phyloP scores from a whole-genome alignment of 2,797 vertebrate species.

The Galagoides demidoff region DNA sequence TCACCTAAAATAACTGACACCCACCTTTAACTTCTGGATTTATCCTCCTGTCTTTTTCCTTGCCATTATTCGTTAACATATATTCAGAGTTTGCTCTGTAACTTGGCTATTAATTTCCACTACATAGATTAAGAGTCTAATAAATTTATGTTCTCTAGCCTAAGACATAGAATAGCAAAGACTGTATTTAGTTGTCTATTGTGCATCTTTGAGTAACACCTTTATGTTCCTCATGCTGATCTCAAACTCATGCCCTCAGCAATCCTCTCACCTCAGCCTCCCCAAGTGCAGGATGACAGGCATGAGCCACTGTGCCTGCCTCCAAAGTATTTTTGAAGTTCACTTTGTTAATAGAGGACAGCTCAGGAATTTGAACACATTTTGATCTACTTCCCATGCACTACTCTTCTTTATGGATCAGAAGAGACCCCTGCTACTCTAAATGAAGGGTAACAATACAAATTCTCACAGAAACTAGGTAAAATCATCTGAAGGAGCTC shows the following conservation, averaged over 20 bases:
- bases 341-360: background rate
- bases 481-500: background rate
- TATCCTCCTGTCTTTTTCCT: background rate
- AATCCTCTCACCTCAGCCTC: too few relatives aligned
- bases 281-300: too few relatives aligned
- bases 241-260: too few relatives aligned
- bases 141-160: background rate
- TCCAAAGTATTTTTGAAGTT: background rate
- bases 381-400: background rate
- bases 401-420: background rate
- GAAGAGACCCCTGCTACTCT: background rate
- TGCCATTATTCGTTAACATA: background rate
- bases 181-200: background rate
- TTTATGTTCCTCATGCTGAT: too few relatives aligned
- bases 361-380: background rate
- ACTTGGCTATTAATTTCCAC: background rate
- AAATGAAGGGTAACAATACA: background rate
- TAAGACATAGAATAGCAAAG: background rate
- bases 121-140: background rate
- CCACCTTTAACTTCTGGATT: background rate
- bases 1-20: background rate
- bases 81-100: background rate
- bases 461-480: background rate
- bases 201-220: background rate
- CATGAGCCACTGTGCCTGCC: too few relatives aligned